These are phyloP conservation scores for Chrysotoxum bicinctum DNA, from an alignment of 2,888 invertebrate genomes.

Conservation along the genomic window DNA sequence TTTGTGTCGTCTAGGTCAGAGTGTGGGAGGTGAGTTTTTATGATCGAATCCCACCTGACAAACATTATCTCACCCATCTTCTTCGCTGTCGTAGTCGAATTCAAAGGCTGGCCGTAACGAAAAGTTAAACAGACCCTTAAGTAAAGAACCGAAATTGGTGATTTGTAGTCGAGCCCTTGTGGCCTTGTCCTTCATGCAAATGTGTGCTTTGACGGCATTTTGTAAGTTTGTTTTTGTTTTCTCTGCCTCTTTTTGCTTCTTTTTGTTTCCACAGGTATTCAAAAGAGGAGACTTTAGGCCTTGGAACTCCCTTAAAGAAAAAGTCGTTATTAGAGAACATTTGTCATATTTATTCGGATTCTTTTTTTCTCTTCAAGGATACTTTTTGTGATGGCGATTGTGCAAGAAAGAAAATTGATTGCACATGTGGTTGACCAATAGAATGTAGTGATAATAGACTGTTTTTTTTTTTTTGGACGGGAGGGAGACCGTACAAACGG, in stretches of 20 bases:
- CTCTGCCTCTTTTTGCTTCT: not conserved
- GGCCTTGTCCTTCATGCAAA: slow-evolving; percentile 38
- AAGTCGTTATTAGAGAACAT: slow-evolving; percentile 48
- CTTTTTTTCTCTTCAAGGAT: slow-evolving; percentile 19
- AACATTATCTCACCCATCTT: not conserved
- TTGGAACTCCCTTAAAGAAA: slow-evolving; percentile 17
- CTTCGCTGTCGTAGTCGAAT: not conserved
- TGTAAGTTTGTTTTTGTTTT: not conserved
- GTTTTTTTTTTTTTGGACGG: not conserved
- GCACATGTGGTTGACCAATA: slow-evolving; percentile 10
- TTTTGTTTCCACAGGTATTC: slow-evolving; percentile 12
- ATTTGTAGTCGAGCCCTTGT: slow-evolving; percentile 27
- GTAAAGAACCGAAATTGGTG: slow-evolving; percentile 32
- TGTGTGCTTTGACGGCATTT: slow-evolving; percentile 28
- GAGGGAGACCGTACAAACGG: not conserved
- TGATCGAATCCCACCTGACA: slow-evolving; percentile 30
- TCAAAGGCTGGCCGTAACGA: slow-evolving; percentile 57
- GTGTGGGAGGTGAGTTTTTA: slow-evolving; percentile 35
- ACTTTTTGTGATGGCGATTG: not conserved
- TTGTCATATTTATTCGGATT: slow-evolving; percentile 27
- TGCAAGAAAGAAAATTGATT: slow-evolving; percentile 36
- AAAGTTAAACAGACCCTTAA: slow-evolving; percentile 53
- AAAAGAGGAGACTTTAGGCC: not conserved
- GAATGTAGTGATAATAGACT: slow-evolving; percentile 39
- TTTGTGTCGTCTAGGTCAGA: not conserved